Evolutionary conservation across 2,113 vertebrate species (phyloP).

Genomic region (Strix aluco): DNA sequence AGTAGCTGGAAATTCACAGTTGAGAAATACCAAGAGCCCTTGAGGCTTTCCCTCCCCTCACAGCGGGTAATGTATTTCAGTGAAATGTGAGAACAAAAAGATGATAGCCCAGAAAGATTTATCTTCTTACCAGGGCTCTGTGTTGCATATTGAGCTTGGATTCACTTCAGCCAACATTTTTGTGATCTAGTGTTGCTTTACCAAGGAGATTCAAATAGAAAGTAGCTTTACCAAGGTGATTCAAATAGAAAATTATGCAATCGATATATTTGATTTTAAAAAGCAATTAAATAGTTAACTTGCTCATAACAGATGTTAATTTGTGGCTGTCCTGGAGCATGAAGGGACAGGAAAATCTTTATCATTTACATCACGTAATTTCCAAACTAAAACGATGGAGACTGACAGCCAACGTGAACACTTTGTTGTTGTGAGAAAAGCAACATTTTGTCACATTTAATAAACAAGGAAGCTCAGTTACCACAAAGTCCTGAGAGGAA

Average conservation of each 20-base stretch:
- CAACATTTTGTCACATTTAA: background rate
- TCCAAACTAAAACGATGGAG: background rate
- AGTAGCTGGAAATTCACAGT: conserved; percentile 48
- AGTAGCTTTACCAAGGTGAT: conserved; percentile 29
- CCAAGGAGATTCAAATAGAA: conserved; percentile 33
- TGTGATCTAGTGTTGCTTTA: conserved; percentile 31
- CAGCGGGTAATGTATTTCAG: background rate
- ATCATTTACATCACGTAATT: background rate
- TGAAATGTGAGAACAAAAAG: conserved; percentile 63
- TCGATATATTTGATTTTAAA: background rate
- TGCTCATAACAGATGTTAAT: background rate
- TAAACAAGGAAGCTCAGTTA: background rate
- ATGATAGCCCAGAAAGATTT: conserved; percentile 45
- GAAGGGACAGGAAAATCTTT: background rate
- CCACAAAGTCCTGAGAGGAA: background rate
- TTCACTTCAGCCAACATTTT: conserved; percentile 43
- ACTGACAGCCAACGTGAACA: background rate
- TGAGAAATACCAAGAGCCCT: conserved; percentile 51
- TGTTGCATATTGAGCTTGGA: background rate
- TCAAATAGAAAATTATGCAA: conserved; percentile 47
- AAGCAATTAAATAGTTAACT: background rate
- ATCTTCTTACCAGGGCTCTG: background rate
- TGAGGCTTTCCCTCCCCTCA: conserved; percentile 46
- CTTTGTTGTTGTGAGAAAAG: background rate
- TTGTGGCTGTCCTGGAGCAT: background rate